Evolutionary conservation across 1,140 invertebrate species (phyloP), one percentile per base, ranked within the genome.

Genomic region (Antheraea mylitta): DNA sequence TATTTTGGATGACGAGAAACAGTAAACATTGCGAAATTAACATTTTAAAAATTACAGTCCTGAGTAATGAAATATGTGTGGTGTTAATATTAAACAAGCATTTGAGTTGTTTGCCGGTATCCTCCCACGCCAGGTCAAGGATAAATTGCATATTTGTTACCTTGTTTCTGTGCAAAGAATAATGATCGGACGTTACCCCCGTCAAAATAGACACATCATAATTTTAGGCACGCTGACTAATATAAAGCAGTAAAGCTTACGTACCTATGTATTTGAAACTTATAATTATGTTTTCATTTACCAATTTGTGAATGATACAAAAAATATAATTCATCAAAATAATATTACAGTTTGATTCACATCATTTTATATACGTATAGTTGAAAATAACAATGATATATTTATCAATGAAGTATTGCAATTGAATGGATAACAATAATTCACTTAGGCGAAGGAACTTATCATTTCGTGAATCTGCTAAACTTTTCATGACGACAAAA

Each of bases 401-500:
- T 63, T 30, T 61, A 61, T 37, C 30, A 37, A n/a, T 63, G 11
- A 37, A 37, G 10, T 18, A 63, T 16, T 63, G 36, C 61, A 63
- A 30, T 63, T 36, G 30, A 30, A 10, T n/a, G 18, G 19, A 22
- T 7, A 66, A 61, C 59, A 61, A 11, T 11, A 19, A 60, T 70
- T 72, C 75, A 79, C 72, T 11, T 74, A 74, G 72, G 71, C 68
- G 73, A 75, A 70, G 73, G 68, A 74, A 78, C 73, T 78, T 89
- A 90, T 90, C 88, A 67, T 67, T 75, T 85, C 88, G 86, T 90
- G 88, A 78, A 90, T 90, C 88, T 80, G 73, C 79, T 67, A 70
- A 70, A 70, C 30, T 77, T 72, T 71, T 75, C 77, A 78, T 83
- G 78, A 84, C 80, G 82, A 86, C 81, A 72, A 66, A 80, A 84